Evolutionary conservation across 2,888 invertebrate species (phyloP), one percentile per base, ranked within the genome.

Genomic region (Blastobasis adustella): DNA sequence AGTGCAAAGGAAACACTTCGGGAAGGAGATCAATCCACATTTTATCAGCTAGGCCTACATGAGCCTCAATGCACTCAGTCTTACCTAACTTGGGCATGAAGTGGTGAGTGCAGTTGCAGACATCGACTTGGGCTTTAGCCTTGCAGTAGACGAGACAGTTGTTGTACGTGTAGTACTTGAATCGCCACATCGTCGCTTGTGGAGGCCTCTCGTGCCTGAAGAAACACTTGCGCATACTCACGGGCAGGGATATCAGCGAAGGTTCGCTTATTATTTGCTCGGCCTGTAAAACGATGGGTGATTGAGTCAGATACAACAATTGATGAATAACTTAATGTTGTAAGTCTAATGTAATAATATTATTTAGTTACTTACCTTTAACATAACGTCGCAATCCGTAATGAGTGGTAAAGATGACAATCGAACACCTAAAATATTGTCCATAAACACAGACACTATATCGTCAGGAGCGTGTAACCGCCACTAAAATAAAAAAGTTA

Each of bases 61-160:
- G 23, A 23, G 23, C 23, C 23, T 23, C 1, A 23, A 23, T 23
- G 23, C 3, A 23, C 23, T 23, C 23, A 23, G 23, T 23, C 23
- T 23, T 74, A 91, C 92, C 86, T 50, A 90, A 77, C 55, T 74
- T 76, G 1, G 92, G 90, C 85, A 91, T 90, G 49, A 90, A 86
- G 66, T 92, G 91, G 67, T 92, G 91, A 0, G 91, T 90, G 63
- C 92, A 92, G 61, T 92, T 91, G 62, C 92, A 92, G 6, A 81
- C 63, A 5, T 76, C 69, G 0, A 83, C 62, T 58, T 92, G 91
- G 2, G 85, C 82, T 49, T 86, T 69, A 0, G 90, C 90, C 53
- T 91, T 88, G 61, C 91, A 92, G 67, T 91, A 90, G 55, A 91
- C 82, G 1, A 90, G 71, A 62, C 92, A 92, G 0, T 89, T 85